Percentiles rank a stretch among this genome's conserved stretches.
These are phyloP conservation scores for Cerastis leucographa DNA, from an alignment of 2,888 invertebrate species.

Conservation along the genomic window DNA sequence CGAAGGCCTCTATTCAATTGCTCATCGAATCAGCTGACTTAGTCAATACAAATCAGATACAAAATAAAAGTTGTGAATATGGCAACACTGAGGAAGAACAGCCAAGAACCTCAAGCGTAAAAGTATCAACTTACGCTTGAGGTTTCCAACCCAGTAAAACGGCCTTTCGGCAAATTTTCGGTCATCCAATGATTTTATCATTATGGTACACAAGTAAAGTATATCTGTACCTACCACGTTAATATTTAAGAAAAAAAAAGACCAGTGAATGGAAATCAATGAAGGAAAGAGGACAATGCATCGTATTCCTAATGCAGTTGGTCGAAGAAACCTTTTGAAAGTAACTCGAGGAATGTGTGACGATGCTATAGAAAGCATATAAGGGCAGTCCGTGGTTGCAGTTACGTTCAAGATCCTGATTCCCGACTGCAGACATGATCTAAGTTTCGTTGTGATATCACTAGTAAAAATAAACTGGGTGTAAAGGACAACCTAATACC, in stretches of 20 bases:
- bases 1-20: not conserved
- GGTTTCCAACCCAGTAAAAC: not conserved
- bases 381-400: not conserved
- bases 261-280: not conserved
- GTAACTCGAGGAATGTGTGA: conserved; percentile 50
- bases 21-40: not conserved
- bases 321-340: conserved; percentile 58
- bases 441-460: no score
- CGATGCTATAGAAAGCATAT: conserved; percentile 38
- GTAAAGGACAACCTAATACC: not conserved
- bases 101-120: no score
- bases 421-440: not conserved
- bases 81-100: not conserved
- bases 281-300: conserved; percentile 8
- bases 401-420: conserved; percentile 6
- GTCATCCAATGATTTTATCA: not conserved
- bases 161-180: not conserved
- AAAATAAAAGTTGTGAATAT: not conserved
- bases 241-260: not conserved
- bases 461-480: not conserved
- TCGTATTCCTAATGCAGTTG: conserved; percentile 53
- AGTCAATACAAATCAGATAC: not conserved
- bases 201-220: not conserved
- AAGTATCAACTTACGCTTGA: not conserved
- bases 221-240: no score